Evolutionary conservation across 2,113 vertebrate species (phyloP).

Genomic region (Anser brachyrhynchus): DNA sequence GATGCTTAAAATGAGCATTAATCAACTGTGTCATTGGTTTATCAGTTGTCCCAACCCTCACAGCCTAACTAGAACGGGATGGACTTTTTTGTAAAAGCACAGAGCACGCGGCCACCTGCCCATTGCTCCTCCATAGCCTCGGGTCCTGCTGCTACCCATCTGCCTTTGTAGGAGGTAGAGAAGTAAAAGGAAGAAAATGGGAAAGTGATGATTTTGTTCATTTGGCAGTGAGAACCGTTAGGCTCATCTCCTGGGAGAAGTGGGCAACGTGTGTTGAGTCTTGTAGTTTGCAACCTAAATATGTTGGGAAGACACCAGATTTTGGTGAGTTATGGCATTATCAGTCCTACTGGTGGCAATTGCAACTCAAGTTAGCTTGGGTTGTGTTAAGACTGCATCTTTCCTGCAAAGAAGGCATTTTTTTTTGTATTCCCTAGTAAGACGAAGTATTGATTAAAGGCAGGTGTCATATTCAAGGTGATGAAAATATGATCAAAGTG

Average conservation of each 20-base stretch:
- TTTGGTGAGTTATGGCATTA: background rate
- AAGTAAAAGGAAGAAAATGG: background rate
- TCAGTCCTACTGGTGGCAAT: background rate
- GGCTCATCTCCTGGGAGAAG: background rate
- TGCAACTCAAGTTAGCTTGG: accelerated
- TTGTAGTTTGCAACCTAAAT: background rate
- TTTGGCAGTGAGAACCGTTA: background rate
- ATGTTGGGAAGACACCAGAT: accelerated
- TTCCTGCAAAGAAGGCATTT: background rate
- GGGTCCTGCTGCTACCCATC: background rate
- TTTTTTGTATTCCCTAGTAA: background rate
- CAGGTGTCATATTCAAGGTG: background rate
- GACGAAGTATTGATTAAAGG: background rate
- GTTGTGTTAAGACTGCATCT: background rate
- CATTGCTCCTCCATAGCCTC: background rate
- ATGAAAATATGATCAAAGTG: background rate
- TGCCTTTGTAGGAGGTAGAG: background rate
- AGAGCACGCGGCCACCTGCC: too few species aligned
- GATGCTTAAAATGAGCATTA: background rate
- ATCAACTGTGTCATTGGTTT: background rate
- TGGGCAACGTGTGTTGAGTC: background rate
- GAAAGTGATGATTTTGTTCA: accelerated
- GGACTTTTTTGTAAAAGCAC: background rate
- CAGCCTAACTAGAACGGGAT: background rate
- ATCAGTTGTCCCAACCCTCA: background rate